Evolutionary conservation across 2,888 invertebrate genomes (phyloP).

Genomic region (Cephus rjabovi): DNA sequence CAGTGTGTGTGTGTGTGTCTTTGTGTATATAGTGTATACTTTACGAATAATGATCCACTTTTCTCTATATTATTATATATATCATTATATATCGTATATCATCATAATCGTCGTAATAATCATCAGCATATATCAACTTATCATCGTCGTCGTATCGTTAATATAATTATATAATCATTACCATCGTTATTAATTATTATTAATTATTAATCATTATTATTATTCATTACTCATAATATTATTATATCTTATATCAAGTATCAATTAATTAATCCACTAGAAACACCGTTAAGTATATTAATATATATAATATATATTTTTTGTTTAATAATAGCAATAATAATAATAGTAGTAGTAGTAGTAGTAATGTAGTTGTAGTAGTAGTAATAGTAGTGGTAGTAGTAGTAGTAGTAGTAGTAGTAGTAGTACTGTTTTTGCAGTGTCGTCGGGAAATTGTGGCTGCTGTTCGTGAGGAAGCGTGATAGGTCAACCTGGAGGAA

Average conservation of each 20-base stretch:
- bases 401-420: constrained; percentile 29
- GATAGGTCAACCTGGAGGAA: neutral
- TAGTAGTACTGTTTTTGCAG: constrained; percentile 36
- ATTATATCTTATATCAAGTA: constrained; percentile 54
- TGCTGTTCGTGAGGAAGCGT: constrained; percentile 20
- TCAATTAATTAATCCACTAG: constrained; percentile 63
- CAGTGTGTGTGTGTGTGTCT: constrained; percentile 26
- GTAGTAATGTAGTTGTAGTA: constrained; percentile 20
- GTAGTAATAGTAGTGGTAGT: constrained; percentile 30
- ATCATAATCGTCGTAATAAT: constrained; percentile 51
- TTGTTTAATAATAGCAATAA: constrained; percentile 25
- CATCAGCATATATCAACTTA: constrained; percentile 59
- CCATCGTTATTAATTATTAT: constrained; percentile 39
- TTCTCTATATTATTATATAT: constrained; percentile 50
- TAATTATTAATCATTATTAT: constrained; percentile 48
- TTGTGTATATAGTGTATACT: constrained; percentile 37
- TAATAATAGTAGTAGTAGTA: constrained; percentile 26
- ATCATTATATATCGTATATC: constrained; percentile 9
- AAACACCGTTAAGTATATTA: constrained; percentile 63
- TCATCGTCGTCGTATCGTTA: constrained; percentile 52
- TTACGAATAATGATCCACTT: constrained; percentile 60
- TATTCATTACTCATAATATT: constrained; percentile 56
- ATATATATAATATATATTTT: constrained; percentile 28
- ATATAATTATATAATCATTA: constrained; percentile 28
- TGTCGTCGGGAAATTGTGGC: constrained; percentile 38